Evolutionary conservation across 2,888 invertebrate genomes (phyloP).

Genomic region (Dicyrtomina minuta): DNA sequence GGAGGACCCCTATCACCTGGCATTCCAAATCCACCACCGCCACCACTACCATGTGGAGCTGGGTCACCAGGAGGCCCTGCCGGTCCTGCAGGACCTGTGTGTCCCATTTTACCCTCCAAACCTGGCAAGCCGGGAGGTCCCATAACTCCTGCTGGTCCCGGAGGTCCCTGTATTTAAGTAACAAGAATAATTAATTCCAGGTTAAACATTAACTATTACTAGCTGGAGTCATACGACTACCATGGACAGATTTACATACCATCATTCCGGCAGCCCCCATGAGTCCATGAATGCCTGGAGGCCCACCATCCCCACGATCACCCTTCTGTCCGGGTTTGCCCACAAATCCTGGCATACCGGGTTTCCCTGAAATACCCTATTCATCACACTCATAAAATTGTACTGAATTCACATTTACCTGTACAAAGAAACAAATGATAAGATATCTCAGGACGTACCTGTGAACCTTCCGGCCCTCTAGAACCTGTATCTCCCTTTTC

Average conservation of each 20-base stretch:
- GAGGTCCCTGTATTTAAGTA: constrained; percentile 56
- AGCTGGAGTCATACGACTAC: too few species aligned
- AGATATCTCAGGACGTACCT: constrained; percentile 21
- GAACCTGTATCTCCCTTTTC: constrained; percentile 55
- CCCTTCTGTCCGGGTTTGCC: constrained; percentile 59
- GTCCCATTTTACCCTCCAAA: constrained; percentile 43
- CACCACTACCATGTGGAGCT: constrained; percentile 45
- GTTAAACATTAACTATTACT: too few species aligned
- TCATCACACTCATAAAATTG: background rate
- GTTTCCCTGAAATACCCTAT: constrained; percentile 56
- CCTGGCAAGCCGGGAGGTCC: constrained; percentile 52
- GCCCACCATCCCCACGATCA: constrained; percentile 57
- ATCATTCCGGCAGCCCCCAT: constrained; percentile 54
- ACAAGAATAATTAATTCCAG: too few species aligned
- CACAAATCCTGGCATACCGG: constrained; percentile 57
- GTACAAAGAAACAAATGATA: background rate
- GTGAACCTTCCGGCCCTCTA: constrained; percentile 54
- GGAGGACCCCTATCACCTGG: constrained; percentile 54
- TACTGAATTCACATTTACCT: too few species aligned
- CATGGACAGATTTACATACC: constrained; percentile 33
- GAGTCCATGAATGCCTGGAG: constrained; percentile 58
- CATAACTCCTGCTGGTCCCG: constrained; percentile 56
- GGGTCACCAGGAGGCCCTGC: constrained; percentile 54
- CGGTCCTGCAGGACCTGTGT: constrained; percentile 51
- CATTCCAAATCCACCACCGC: constrained; percentile 43